Conservation (phyloP, 2,797 vertebrate genomes). For the Neoniphon sammara region DNA sequence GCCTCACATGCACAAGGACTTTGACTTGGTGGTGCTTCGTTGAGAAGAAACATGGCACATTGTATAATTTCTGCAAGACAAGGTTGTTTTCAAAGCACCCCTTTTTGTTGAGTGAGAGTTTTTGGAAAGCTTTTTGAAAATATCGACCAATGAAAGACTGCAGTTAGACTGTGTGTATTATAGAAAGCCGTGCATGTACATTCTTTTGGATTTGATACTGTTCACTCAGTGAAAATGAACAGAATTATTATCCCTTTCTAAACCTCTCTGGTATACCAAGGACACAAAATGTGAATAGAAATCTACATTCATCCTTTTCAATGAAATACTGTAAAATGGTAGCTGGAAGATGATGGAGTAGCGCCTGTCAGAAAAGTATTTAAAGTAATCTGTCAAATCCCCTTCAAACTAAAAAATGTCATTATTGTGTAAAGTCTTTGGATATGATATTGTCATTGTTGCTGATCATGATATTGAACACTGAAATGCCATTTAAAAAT, state of each 20-base stretch:
- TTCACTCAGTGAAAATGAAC: constrained; percentile 41
- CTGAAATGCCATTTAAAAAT: constrained; percentile 68
- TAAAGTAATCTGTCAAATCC: constrained; percentile 38
- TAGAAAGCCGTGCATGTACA: constrained; percentile 78
- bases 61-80: neutral
- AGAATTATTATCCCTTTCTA: constrained; percentile 41
- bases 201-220: constrained; percentile 69
- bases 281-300: constrained; percentile 57
- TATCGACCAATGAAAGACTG: constrained; percentile 43
- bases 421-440: constrained; percentile 73
- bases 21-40: neutral
- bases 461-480: constrained; percentile 73
- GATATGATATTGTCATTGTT: constrained; percentile 78
- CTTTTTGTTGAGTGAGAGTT: constrained; percentile 8
- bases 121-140: constrained; percentile 55
- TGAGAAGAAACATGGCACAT: too few relatives aligned
- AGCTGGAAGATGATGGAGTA: constrained; percentile 37
- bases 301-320: constrained; percentile 34
- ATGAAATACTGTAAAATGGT: constrained; percentile 35
- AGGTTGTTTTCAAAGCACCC: constrained; percentile 34
- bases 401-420: constrained; percentile 37
- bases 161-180: constrained; percentile 69
- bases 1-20: neutral
- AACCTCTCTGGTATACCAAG: constrained; percentile 38
- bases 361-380: constrained; percentile 37